Evolutionary conservation across 2,888 invertebrate species (phyloP), one percentile per base, ranked within the genome.

Genomic region (Pterostichus niger): DNA sequence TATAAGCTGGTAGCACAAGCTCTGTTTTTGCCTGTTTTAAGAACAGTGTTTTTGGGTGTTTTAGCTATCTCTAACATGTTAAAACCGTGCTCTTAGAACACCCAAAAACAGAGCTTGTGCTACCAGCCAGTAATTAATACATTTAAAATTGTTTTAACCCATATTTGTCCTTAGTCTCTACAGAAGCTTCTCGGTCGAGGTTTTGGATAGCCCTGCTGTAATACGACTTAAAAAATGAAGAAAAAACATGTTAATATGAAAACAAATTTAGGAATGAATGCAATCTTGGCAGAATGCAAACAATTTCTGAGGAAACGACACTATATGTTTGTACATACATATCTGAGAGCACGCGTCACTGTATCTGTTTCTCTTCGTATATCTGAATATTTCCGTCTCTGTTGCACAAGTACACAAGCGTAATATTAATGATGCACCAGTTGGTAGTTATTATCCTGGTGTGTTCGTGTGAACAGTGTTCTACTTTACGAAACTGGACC

Each of bases 401-500:
- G 68, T 71, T n/a, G 40, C 44, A 31, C 61, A 56, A 59, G 78
- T 78, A 59, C 61, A 59, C 59, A 78, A 24, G 78, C 33, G 79
- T 79, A 79, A 79, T 79, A 79, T 79, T 68, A 79, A 79, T 79
- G 79, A 79, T 68, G 79, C 79, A 79, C 79, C 79, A 79, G 79
- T 79, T 79, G 79, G 79, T 79, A 64, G 68, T 79, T 79, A 79
- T 79, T 79, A 79, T 79, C 79, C 52, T 79, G 33, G 79, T 68
- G 9, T 64, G 68, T 31, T 68, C 52, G 68, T 46, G 79, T 79
- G 79, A 79, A 79, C 59, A 78, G 44, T 44, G 59, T 46, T 56
- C 59, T 78, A 78, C 78, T 78, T 78, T 15, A 15, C 0, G 49
- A 68, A 79, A 79, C 79, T 79, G 46, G 64, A 79, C 79, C 68